These are phyloP conservation scores for Zaprionus lachaisei DNA, from an alignment of 1,140 invertebrate genomes.

Conservation along the genomic window DNA sequence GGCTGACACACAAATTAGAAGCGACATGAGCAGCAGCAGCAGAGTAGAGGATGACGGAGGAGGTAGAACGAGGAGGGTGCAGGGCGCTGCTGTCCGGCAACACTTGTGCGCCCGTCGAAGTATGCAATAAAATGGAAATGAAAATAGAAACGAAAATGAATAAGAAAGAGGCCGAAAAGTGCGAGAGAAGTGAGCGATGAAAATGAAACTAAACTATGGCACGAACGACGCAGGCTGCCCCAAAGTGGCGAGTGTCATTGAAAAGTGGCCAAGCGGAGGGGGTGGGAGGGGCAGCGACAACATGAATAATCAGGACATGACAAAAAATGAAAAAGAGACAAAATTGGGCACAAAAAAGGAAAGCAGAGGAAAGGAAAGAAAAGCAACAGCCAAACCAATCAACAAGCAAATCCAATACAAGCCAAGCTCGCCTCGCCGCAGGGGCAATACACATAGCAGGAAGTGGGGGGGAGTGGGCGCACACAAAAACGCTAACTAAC, in stretches of 20 bases:
- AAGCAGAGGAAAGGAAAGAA: slow-evolving; percentile 33
- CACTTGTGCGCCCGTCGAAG: slow-evolving; percentile 73
- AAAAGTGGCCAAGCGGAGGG: slow-evolving; percentile 23
- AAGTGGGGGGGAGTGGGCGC: neutral
- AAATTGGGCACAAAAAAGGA: slow-evolving; percentile 50
- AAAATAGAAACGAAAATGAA: slow-evolving; percentile 28
- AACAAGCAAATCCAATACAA: slow-evolving; percentile 79
- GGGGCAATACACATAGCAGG: neutral
- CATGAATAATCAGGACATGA: slow-evolving; percentile 45
- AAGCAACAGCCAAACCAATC: slow-evolving; percentile 67
- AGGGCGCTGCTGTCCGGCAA: slow-evolving; percentile 35
- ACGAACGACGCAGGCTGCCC: slow-evolving; percentile 56
- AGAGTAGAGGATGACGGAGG: too few species aligned
- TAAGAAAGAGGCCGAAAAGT: neutral
- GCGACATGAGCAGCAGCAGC: too few species aligned
- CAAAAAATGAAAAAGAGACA: neutral
- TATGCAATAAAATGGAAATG: slow-evolving; percentile 71
- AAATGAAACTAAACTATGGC: slow-evolving; percentile 38
- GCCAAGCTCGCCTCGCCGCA: slow-evolving; percentile 32
- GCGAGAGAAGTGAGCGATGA: neutral
- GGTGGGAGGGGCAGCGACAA: neutral
- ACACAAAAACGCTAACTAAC: slow-evolving; percentile 59
- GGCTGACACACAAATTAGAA: slow-evolving; percentile 76
- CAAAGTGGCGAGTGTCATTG: slow-evolving; percentile 34
- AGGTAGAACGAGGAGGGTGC: slow-evolving; percentile 30